Conservation (phyloP, 2,888 invertebrate genomes). For the Agriopis leucophaearia region DNA sequence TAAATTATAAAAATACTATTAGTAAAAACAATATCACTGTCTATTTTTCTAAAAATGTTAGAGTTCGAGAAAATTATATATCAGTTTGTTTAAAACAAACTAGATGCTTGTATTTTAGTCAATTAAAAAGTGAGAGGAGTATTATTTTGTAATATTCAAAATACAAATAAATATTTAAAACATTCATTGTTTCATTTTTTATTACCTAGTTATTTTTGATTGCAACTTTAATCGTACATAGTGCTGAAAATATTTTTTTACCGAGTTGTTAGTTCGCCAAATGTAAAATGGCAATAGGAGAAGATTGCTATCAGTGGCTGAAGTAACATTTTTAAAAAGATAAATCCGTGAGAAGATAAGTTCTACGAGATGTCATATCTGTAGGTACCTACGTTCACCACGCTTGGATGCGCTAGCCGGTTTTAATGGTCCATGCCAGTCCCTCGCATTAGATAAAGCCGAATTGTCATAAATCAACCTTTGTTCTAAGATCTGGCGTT, state of each 20-base stretch:
- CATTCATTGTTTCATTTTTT: conserved; percentile 40
- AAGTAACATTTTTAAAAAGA: conserved; percentile 15
- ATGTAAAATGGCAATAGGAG: conserved; percentile 33
- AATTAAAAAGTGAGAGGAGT: conserved; percentile 57
- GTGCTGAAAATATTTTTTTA: conserved; percentile 38
- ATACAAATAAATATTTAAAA: conserved; percentile 50
- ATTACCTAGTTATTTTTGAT: conserved; percentile 22
- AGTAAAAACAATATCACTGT: conserved; percentile 42
- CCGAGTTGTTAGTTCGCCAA: conserved; percentile 37
- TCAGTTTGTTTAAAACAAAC: conserved; percentile 8
- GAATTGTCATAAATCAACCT: conserved; percentile 44
- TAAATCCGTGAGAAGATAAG: background rate
- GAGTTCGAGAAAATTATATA: conserved; percentile 12
- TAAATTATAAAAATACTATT: background rate
- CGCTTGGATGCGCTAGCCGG: conserved; percentile 11
- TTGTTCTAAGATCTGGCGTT: conserved; percentile 40
- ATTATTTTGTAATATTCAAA: conserved; percentile 53
- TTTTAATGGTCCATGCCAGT: conserved; percentile 42
- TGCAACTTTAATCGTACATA: conserved; percentile 57
- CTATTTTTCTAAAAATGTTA: conserved; percentile 73
- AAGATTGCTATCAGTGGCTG: conserved; percentile 18
- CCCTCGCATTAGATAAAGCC: conserved; percentile 37
- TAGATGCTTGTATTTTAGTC: conserved; percentile 50
- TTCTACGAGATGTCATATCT: conserved; percentile 4
- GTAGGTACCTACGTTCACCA: conserved; percentile 2